These are phyloP conservation scores for Mechanitis mazaeus DNA, from an alignment of 2,888 invertebrate genomes.

Conservation along the genomic window DNA sequence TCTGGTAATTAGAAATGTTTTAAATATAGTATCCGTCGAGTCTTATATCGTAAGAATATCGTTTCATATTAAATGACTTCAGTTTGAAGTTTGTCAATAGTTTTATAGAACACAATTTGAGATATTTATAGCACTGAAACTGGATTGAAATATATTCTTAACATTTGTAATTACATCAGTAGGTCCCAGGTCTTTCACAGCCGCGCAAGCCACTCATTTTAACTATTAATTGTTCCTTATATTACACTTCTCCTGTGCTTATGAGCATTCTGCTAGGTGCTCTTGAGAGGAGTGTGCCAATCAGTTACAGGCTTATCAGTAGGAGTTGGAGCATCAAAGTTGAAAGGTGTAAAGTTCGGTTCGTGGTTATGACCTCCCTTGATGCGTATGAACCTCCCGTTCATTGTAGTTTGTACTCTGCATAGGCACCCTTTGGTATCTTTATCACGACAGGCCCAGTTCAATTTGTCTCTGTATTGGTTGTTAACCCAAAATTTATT, in stretches of 20 bases:
- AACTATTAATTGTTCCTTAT: conserved; percentile 12
- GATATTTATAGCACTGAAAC: neutral
- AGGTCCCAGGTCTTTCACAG: conserved; percentile 22
- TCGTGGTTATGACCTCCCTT: conserved; percentile 62
- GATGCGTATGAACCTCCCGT: conserved; percentile 60
- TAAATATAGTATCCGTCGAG: too few species aligned
- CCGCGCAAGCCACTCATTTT: conserved; percentile 25
- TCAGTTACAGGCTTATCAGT: conserved; percentile 38
- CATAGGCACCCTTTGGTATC: conserved; percentile 63
- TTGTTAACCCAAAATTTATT: conserved; percentile 74
- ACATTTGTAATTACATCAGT: conserved; percentile 3
- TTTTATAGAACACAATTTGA: too few species aligned
- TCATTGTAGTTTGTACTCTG: conserved; percentile 68
- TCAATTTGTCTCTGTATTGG: conserved; percentile 64
- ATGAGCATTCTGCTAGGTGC: conserved; percentile 20
- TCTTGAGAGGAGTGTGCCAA: conserved; percentile 33
- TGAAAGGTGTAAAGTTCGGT: conserved; percentile 63
- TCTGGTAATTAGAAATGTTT: too few species aligned
- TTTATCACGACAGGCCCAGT: conserved; percentile 72
- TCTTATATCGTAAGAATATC: too few species aligned
- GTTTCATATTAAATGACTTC: too few species aligned
- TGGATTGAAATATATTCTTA: conserved; percentile 2
- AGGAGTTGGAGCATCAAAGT: conserved; percentile 49
- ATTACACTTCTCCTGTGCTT: conserved; percentile 9
- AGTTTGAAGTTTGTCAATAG: too few species aligned